Evolutionary conservation across 2,888 invertebrate genomes (phyloP).

Genomic region (Leptinotarsa tumamoca): DNA sequence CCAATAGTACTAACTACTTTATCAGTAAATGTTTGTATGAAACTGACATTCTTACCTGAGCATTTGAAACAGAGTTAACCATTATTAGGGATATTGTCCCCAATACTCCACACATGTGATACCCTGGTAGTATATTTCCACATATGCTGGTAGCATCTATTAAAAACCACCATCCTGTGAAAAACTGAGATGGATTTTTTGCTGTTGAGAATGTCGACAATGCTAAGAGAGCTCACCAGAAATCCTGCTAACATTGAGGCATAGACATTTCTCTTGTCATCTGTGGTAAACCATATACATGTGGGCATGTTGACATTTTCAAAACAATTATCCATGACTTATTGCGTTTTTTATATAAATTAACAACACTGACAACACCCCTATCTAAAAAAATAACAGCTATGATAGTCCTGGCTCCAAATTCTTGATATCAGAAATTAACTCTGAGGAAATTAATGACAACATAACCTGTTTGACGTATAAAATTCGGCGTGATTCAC

Average conservation of each 20-base stretch:
- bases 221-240: constrained; percentile 73
- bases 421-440: not conserved
- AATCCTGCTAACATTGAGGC: constrained; percentile 88
- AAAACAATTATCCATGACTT: constrained; percentile 62
- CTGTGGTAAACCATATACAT: constrained; percentile 88
- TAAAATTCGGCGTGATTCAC: not conserved
- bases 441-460: not conserved
- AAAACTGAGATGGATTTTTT: constrained; percentile 77
- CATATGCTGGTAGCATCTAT: constrained; percentile 92
- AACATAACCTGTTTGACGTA: not conserved
- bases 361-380: not conserved
- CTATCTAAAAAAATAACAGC: not conserved
- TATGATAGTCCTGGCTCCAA: not conserved
- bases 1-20: no score
- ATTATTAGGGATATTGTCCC: constrained; percentile 96
- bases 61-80: constrained; percentile 97
- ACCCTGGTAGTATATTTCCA: constrained; percentile 77
- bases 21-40: no score
- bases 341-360: not conserved
- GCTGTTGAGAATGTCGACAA: constrained; percentile 26
- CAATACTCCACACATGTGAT: constrained; percentile 94
- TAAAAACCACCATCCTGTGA: constrained; percentile 97
- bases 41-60: constrained; percentile 73
- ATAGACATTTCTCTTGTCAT: constrained; percentile 87
- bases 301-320: constrained; percentile 81